These are phyloP conservation scores for Phrynosoma platyrhinos DNA, from an alignment of 2,113 vertebrate genomes.

Conservation along the genomic window DNA sequence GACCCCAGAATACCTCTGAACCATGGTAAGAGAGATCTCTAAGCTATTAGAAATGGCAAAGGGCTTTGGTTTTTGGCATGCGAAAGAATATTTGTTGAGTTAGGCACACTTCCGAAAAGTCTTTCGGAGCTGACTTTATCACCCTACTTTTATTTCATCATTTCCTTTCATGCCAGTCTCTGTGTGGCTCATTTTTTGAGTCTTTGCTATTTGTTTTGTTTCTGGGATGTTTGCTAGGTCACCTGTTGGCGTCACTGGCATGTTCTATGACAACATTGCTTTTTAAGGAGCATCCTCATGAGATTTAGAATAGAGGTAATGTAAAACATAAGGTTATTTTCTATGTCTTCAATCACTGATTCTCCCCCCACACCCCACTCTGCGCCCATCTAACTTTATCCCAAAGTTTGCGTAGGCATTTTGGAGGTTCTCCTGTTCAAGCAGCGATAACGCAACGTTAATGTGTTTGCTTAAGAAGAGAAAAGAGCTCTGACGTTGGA, in stretches of 20 bases:
- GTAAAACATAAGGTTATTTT: not conserved
- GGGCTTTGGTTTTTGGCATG: not conserved
- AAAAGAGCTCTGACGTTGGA: conserved; percentile 49
- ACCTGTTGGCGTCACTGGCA: conserved; percentile 38
- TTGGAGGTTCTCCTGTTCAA: conserved; percentile 50
- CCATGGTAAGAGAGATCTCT: not conserved
- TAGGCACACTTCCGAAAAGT: conserved; percentile 28
- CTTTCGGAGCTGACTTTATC: conserved; percentile 15
- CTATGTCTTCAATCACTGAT: conserved; percentile 24
- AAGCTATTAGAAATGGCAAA: conserved; percentile 1
- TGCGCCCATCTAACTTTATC: not conserved
- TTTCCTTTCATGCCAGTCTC: conserved; percentile 9
- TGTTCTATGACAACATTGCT: conserved; percentile 34
- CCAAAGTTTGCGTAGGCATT: conserved; percentile 4
- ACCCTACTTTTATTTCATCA: conserved; percentile 7
- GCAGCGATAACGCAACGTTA: conserved; percentile 46
- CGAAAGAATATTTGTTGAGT: not conserved
- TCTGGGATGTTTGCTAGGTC: conserved; percentile 51
- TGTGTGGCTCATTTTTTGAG: not conserved
- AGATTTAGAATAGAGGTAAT: conserved; percentile 2
- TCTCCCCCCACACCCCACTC: not conserved
- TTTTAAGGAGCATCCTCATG: conserved; percentile 21
- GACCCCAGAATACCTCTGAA: not conserved
- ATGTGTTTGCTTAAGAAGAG: conserved; percentile 54
- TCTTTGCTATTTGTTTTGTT: conserved; percentile 49